Conservation (phyloP, 2,113 vertebrate species). For the Crotophaga sulcirostris region DNA sequence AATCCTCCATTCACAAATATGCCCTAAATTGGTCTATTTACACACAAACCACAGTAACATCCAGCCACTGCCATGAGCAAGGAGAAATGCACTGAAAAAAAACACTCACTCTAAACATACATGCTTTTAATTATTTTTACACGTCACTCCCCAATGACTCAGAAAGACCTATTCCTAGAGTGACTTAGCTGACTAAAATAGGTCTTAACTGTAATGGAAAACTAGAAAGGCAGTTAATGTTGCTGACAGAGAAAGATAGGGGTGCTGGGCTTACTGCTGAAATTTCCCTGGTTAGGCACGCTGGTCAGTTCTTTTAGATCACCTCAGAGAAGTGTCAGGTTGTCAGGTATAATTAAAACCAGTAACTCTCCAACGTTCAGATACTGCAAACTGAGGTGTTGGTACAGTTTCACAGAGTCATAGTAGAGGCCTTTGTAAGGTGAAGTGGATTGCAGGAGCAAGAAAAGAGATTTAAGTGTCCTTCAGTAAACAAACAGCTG, state of each 20-base stretch:
- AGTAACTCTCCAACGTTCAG: background rate
- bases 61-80: background rate
- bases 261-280: accelerated
- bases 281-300: background rate
- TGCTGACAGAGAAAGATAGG: background rate
- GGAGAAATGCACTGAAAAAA: background rate
- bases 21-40: background rate
- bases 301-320: background rate
- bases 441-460: background rate
- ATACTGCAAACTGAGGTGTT: background rate
- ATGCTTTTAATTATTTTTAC: background rate
- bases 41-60: background rate
- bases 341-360: background rate
- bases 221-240: background rate
- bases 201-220: background rate
- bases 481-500: conserved; percentile 16
- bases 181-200: background rate
- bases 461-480: background rate
- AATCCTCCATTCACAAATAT: background rate
- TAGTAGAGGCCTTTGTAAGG: background rate
- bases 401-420: background rate
- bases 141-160: background rate
- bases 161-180: background rate
- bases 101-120: background rate
- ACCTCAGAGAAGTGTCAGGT: background rate